These are phyloP conservation scores for Galeopterus variegatus DNA, from an alignment of 2,113 vertebrate genomes.

Conservation along the genomic window DNA sequence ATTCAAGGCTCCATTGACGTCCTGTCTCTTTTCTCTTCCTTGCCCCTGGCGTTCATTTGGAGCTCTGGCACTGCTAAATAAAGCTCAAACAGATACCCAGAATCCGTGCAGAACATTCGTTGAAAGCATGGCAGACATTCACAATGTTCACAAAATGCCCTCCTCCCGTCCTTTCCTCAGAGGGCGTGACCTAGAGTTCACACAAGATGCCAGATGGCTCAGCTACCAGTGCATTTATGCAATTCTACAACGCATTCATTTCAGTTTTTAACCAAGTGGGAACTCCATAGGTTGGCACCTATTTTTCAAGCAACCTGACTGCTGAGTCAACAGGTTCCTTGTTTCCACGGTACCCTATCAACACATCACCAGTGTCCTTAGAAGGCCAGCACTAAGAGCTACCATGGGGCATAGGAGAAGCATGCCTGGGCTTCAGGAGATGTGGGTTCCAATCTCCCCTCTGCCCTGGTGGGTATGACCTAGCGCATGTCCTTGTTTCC, in stretches of 20 bases:
- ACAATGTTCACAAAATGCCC: rapidly evolving
- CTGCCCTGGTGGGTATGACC: rapidly evolving
- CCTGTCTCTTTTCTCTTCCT: neutral
- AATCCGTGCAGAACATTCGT: neutral
- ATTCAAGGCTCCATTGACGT: neutral
- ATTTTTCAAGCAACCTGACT: neutral
- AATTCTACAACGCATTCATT: neutral
- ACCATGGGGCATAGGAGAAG: neutral
- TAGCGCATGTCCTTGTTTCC: too few relatives aligned
- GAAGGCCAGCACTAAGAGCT: rapidly evolving
- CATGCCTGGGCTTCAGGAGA: neutral
- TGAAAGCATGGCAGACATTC: neutral
- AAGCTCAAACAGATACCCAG: neutral
- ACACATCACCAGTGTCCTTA: neutral
- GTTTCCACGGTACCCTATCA: neutral
- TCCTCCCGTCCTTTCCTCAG: rapidly evolving
- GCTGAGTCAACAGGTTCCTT: neutral
- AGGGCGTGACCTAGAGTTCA: rapidly evolving
- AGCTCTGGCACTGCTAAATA: neutral
- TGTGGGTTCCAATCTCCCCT: too few relatives aligned
- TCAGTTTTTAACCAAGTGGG: neutral
- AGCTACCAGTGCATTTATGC: rapidly evolving
- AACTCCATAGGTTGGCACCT: neutral
- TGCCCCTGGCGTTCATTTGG: neutral
- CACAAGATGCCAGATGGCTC: neutral